Base-by-base conservation (phyloP, 2,797 vertebrate genomes). In the Pseudochirops cupreus region DNA sequence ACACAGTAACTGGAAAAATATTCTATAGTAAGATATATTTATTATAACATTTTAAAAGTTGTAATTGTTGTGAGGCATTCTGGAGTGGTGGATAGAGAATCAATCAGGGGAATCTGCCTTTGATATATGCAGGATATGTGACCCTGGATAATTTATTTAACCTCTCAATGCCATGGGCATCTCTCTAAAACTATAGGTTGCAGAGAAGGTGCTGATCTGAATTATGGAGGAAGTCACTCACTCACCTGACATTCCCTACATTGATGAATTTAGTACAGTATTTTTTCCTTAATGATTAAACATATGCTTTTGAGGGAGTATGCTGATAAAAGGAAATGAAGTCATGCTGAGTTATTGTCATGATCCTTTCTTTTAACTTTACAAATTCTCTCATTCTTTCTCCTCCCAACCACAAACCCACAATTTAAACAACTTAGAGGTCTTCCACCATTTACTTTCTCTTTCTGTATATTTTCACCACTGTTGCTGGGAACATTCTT, bases 291-390 rank as follows among this genome's bases (percentile, higher is more conserved):
- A 50, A 46, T 87, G 21, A 87, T 50, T 24, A 87, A 50, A 28
- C 3, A 50, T 50, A 46, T 87, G 21, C 3, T 87, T 87, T 87
- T 87, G 21, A 87, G 10, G 9, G 7, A 4, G 9, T 50, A 1
- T 87, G 24, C 24, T 87, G 7, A 96, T 92, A 93, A 67, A 95
- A 91, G 16, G 74, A 26, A 9, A 74, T 11, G 91, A 56, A 67
- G 56, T 91, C 92, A 94, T 94, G 0, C 31, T 91, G 39, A 90
- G 33, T 89, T 53, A 56, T 95, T 91, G 82, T 74, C 82, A 62
- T 33, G 2, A 96, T 95, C 96, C 92, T 90, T 90, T 13, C 92
- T 92, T 95, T 91, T 46, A 95, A 31, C 16, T 96, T 39, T 94
- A 50, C 92, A 92, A 94, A 74, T 93, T 53, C 31, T 89, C 1